Evolutionary conservation across 2,113 vertebrate species (phyloP).

Genomic region (Anoplopoma fimbria): DNA sequence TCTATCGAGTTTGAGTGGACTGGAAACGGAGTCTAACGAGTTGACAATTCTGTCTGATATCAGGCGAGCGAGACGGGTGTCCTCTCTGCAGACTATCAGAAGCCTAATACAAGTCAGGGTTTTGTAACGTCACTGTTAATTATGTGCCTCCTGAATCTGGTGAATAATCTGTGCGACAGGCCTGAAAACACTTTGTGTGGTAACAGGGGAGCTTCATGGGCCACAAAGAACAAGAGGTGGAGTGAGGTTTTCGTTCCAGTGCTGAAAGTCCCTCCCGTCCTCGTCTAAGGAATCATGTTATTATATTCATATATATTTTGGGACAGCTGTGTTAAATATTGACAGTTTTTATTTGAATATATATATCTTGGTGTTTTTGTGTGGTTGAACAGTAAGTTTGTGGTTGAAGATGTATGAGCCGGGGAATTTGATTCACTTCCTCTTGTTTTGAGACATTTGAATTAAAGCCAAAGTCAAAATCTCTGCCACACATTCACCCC

Average conservation of each 20-base stretch:
- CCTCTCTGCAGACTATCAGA: constrained; percentile 20
- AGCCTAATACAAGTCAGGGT: constrained; percentile 3
- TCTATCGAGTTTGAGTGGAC: not conserved
- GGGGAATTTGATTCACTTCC: not conserved
- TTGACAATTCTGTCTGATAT: not conserved
- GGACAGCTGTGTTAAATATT: not conserved
- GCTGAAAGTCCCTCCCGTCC: not conserved
- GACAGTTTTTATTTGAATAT: not conserved
- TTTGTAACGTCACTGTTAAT: constrained; percentile 49
- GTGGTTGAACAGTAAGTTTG: not conserved
- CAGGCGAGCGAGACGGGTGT: not conserved
- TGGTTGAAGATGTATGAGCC: not conserved
- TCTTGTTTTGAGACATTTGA: constrained; percentile 5
- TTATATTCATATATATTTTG: not conserved
- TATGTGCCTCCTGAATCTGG: constrained; percentile 21
- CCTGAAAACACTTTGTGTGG: constrained; percentile 28
- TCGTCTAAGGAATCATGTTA: not conserved
- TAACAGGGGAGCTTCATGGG: constrained; percentile 7
- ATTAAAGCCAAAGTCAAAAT: not conserved
- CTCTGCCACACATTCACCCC: not conserved
- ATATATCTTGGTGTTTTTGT: not conserved
- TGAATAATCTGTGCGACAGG: constrained; percentile 27
- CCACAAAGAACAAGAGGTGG: not conserved
- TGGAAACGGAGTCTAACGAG: not conserved
- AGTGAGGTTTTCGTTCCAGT: not conserved